Conservation (phyloP, 2,113 vertebrate genomes). For the Dendrocopos noguchii region DNA sequence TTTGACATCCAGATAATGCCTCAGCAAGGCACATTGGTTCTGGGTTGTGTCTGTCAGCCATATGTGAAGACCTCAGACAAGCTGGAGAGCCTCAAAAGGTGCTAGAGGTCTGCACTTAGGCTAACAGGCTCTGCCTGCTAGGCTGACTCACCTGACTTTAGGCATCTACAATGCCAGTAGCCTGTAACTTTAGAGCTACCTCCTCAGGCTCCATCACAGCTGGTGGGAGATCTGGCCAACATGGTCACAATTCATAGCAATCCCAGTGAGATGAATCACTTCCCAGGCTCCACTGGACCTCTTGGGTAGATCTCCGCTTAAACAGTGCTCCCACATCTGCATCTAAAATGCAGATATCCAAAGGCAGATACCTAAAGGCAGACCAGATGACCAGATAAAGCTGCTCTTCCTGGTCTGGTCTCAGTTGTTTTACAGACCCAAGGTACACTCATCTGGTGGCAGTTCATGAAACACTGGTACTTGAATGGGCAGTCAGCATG, state of each 20-base stretch:
- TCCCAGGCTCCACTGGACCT: neutral
- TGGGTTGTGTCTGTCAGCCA: neutral
- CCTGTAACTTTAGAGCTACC: neutral
- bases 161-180: neutral
- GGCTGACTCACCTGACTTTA: neutral
- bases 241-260: neutral
- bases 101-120: neutral
- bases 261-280: neutral
- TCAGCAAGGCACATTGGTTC: neutral
- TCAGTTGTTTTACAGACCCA: neutral
- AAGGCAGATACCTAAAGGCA: neutral
- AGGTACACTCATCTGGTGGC: neutral
- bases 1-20: neutral
- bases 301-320: neutral
- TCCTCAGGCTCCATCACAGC: neutral
- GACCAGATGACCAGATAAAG: neutral
- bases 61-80: neutral
- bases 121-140: neutral
- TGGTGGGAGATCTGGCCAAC: neutral
- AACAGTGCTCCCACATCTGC: fast-evolving
- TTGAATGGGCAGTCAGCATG: neutral
- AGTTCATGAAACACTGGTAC: neutral
- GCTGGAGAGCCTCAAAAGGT: neutral
- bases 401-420: neutral
- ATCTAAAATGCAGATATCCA: neutral